Base-by-base conservation (phyloP, 2,888 invertebrate species). In the Drosophila kuntzei region DNA sequence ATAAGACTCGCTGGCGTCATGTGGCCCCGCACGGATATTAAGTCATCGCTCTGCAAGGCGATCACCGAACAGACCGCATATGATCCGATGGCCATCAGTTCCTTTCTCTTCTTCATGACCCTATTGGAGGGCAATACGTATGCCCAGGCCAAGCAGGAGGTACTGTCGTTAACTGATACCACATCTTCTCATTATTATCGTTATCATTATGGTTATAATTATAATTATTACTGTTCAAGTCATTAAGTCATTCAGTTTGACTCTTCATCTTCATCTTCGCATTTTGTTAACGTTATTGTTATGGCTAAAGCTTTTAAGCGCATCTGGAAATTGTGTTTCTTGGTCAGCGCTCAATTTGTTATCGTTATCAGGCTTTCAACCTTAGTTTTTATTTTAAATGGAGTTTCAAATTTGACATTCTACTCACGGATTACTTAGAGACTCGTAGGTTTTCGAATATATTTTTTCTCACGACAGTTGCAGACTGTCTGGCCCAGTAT, bases 101-200 rank as follows among this genome's bases (percentile, higher is more conserved):
- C 93, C 68, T 95, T 95, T 90, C 94, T 94, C 84, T 93, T 94
- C 85, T 93, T 93, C 53, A 94, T 95, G 94, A 94, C 93, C 78
- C 82, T 94, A 16, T 87, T 95, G 87, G 94, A 95, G 89, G 93
- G 94, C 50, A 93, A 93, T 84, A 90, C 92, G 3, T 71, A 92
- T 44, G 88, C 92, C 3, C 92, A 93, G 72, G 94, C 94, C 58
- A 91, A 86, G 20, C 89, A 91, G 59, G 94, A 94, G 92, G 93
- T 94, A 71, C 14, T 18, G 37, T 25, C 18, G n/a, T 29, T 34
- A 36, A 16, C 34, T 11, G 44, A 34, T 22, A 20, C 22, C n/a
- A 12, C 7, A 14, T 18, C 43, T 20, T 27, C n/a, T 53, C 22
- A 11, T 36, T 22, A 36, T 54, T 29, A 20, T 54, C 3, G 34